A percentile compares a stretch with the other conserved stretches of the same genome.
Evolutionary conservation across 2,113 vertebrate species (phyloP).

Genomic region (Delphinapterus leucas): DNA sequence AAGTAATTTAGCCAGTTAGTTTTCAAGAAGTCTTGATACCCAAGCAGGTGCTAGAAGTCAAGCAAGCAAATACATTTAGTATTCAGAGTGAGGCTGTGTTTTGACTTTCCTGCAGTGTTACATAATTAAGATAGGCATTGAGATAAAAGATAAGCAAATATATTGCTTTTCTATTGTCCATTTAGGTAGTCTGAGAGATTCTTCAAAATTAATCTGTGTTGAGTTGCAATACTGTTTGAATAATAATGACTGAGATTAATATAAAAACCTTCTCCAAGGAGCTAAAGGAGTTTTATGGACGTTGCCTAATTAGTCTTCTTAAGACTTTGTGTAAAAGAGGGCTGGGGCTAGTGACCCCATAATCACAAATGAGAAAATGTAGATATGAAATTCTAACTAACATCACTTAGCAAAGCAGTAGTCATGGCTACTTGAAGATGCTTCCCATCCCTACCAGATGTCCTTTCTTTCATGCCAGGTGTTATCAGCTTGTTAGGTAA

Average conservation of each 20-base stretch:
- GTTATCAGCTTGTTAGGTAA: not conserved
- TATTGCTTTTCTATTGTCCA: not conserved
- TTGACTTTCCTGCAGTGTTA: not conserved
- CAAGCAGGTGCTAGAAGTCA: not conserved
- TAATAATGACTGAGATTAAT: not conserved
- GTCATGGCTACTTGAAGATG: not conserved
- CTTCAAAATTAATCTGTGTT: conserved; percentile 29
- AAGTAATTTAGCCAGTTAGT: conserved; percentile 34
- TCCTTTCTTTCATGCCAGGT: not conserved
- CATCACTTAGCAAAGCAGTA: not conserved
- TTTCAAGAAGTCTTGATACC: not conserved
- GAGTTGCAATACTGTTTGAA: conserved; percentile 7
- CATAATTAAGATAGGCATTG: conserved; percentile 16
- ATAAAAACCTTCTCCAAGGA: not conserved
- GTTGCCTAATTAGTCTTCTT: conserved; percentile 8
- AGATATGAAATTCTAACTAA: not conserved
- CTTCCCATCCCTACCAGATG: not conserved
- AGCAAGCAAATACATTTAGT: conserved; percentile 9
- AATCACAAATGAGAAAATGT: not conserved
- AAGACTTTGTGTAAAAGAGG: not conserved
- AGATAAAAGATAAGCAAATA: conserved; percentile 26
- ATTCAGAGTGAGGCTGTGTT: not conserved
- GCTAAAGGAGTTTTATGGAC: not conserved
- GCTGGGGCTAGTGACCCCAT: not conserved
- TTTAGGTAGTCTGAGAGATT: not conserved